Evolutionary conservation across 92 coral and sea anemone species (phyloP).

Genomic region (Nematostella vectensis): DNA sequence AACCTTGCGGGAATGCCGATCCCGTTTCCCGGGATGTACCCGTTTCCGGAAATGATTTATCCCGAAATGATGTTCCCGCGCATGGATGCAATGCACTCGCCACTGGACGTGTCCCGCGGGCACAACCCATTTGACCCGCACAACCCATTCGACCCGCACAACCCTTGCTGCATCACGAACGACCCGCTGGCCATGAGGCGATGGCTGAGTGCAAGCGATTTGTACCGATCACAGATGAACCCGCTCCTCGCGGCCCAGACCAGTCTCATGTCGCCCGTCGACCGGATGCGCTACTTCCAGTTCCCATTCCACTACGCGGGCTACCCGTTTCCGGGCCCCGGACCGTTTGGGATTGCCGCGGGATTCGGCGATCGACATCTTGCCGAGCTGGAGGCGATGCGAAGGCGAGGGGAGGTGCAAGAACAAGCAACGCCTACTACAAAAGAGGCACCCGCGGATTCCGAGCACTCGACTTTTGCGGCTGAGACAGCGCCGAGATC

Average conservation of each 20-base stretch:
- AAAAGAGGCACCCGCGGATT: constrained; percentile 14
- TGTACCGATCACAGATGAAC: constrained; percentile 65
- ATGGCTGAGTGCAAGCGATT: constrained; percentile 67
- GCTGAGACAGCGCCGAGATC: constrained; percentile 5
- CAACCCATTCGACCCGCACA: constrained; percentile 57
- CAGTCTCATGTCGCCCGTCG: constrained; percentile 63
- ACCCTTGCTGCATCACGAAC: constrained; percentile 49
- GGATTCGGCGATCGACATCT: constrained; percentile 57
- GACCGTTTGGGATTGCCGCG: constrained; percentile 59
- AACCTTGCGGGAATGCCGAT: constrained; percentile 68
- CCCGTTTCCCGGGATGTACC: constrained; percentile 57
- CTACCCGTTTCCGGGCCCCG: constrained; percentile 47
- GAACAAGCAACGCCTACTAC: neutral
- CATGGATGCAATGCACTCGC: constrained; percentile 40
- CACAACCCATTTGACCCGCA: constrained; percentile 36
- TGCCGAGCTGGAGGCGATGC: constrained; percentile 29
- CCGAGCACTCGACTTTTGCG: neutral
- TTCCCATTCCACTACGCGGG: constrained; percentile 57
- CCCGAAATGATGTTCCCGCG: constrained; percentile 81
- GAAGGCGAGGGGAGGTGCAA: constrained; percentile 6
- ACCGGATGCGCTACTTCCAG: constrained; percentile 70
- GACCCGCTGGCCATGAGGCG: constrained; percentile 82
- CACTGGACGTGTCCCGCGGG: constrained; percentile 53
- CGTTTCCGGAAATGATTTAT: constrained; percentile 77
- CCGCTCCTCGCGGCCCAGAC: constrained; percentile 74